Conservation (phyloP, 92 coral and sea anemone genomes). For the Porites cylindrica region DNA sequence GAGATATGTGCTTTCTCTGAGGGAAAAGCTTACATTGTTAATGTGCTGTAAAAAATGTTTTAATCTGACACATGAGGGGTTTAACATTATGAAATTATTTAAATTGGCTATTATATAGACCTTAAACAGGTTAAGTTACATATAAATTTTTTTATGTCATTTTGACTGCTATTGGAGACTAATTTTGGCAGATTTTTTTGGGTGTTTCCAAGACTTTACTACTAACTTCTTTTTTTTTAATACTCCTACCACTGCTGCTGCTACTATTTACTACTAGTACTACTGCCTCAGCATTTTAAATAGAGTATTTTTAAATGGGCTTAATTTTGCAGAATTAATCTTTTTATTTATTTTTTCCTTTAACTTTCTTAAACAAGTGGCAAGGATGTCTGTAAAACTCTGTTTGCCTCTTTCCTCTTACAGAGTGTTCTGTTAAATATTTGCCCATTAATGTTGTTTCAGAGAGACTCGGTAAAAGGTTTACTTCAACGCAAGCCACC, state of each 20-base stretch:
- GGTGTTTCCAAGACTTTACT: not conserved
- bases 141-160: too few species aligned
- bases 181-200: not conserved
- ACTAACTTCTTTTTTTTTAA: too few species aligned
- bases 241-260: not conserved
- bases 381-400: too few species aligned
- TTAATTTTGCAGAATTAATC: too few species aligned
- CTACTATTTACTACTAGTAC: too few species aligned
- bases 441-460: not conserved
- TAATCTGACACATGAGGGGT: not conserved
- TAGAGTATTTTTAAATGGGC: too few species aligned
- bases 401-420: too few species aligned
- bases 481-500: conserved; percentile 21
- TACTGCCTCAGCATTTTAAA: too few species aligned
- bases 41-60: too few species aligned
- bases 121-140: not conserved
- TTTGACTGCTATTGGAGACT: not conserved
- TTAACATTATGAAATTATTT: not conserved
- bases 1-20: not conserved
- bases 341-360: too few species aligned
- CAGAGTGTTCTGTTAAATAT: not conserved
- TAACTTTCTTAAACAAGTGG: too few species aligned
- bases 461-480: conserved; percentile 30
- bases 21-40: not conserved
- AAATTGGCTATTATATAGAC: not conserved